Evolutionary conservation across 2,113 vertebrate species (phyloP).

Genomic region (Anarrhichthys ocellatus): DNA sequence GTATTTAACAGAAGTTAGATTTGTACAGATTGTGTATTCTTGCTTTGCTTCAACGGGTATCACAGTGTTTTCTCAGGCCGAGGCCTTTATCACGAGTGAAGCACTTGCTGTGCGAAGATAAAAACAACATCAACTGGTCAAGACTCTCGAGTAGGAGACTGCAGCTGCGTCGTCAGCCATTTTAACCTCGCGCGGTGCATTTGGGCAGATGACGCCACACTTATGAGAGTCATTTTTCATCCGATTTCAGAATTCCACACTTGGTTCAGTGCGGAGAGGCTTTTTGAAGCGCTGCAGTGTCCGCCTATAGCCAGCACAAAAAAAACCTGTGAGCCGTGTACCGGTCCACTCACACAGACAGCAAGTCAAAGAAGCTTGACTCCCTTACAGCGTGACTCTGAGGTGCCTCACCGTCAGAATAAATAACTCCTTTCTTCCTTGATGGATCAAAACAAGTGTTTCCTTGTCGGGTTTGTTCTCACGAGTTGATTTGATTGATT

Average conservation of each 20-base stretch:
- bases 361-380: conserved; percentile 50
- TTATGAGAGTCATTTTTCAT: conserved; percentile 52
- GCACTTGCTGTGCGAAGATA: background rate
- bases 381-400: conserved; percentile 4
- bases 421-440: conserved; percentile 30
- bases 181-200: conserved; percentile 18
- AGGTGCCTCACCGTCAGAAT: conserved; percentile 21
- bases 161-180: conserved; percentile 45
- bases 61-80: conserved; percentile 11
- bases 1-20: background rate
- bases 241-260: conserved; percentile 53
- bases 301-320: conserved; percentile 52
- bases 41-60: conserved; percentile 18
- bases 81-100: conserved; percentile 7
- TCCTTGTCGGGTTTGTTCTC: background rate
- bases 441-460: conserved; percentile 26
- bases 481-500: background rate
- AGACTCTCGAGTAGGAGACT: conserved; percentile 5
- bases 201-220: conserved; percentile 15
- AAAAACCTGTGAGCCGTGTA: conserved; percentile 61
- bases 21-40: background rate
- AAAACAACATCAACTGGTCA: background rate
- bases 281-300: conserved; percentile 33
- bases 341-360: conserved; percentile 50
- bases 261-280: conserved; percentile 32